Percentiles rank a stretch among this genome's conserved stretches.
Evolutionary conservation across 2,888 invertebrate species (phyloP).

Genomic region (Leucania comma): DNA sequence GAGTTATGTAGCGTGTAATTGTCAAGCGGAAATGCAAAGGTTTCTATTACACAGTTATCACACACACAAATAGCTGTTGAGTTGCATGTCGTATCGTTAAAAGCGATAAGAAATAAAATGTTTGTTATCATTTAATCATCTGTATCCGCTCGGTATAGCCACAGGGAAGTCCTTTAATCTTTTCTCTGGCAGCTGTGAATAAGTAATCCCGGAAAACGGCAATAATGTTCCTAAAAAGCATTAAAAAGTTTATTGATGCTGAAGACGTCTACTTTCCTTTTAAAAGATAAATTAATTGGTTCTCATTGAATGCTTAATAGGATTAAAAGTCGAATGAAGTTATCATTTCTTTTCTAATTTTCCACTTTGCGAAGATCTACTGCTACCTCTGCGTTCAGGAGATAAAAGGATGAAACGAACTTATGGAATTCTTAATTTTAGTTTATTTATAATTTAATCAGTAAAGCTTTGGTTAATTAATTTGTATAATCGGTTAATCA

Average conservation of each 20-base stretch:
- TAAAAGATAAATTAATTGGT: conserved; percentile 53
- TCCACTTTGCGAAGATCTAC: conserved; percentile 23
- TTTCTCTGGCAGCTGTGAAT: conserved; percentile 38
- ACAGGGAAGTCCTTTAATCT: conserved; percentile 46
- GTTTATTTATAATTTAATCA: conserved; percentile 2
- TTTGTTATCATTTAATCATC: conserved; percentile 66
- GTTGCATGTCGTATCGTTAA: conserved; percentile 56
- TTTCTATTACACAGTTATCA: conserved; percentile 62
- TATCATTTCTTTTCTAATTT: conserved; percentile 36
- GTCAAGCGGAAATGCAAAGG: conserved; percentile 57
- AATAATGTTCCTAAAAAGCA: conserved; percentile 24
- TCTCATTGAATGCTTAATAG: conserved; percentile 52
- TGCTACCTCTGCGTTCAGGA: conserved; percentile 6
- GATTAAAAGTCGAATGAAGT: conserved; percentile 55
- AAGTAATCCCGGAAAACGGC: conserved; percentile 34
- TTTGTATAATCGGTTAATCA: not conserved
- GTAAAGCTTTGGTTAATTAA: not conserved
- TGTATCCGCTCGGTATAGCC: conserved; percentile 53
- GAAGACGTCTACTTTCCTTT: conserved; percentile 41
- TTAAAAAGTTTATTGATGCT: conserved; percentile 22
- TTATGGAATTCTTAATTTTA: conserved; percentile 24
- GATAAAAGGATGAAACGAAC: conserved; percentile 26
- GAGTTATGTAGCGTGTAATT: conserved; percentile 53
- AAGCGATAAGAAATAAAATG: conserved; percentile 64
- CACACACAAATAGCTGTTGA: conserved; percentile 53